Evolutionary conservation across 2,888 invertebrate genomes (phyloP), one percentile per base, ranked within the genome.

Genomic region (Clitarchus hookeri): DNA sequence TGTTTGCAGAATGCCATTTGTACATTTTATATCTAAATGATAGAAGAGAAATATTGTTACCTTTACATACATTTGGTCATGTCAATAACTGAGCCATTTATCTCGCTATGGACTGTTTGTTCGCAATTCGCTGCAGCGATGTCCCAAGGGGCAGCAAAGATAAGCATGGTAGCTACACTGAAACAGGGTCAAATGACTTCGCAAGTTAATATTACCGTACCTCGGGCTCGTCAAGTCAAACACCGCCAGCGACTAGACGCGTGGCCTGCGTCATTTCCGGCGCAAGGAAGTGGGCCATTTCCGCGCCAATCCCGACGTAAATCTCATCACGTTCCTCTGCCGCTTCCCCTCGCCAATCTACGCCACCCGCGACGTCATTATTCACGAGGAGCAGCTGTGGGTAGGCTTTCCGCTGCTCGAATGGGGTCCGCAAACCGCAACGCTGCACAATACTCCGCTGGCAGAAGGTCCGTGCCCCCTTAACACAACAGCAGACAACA

Each of bases 251-350:
- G 65, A 65, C 65, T 11, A n/a, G n/a, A 65, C 65, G 65, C 65
- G 65, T 23, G 65, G 65, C 65, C 65, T 65, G n/a, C 65, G n/a
- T n/a, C 65, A 65, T 65, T 65, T 65, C 65, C 65, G 65, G 65
- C 65, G 65, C 65, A 65, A 65, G 65, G 65, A 65, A 65, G 65
- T 19, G n/a, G n/a, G 65, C 65, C 65, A 65, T 65, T 65, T 65
- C 65, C 65, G 65, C 65, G 65, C 65, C 65, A 65, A 65, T 65
- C 16, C 65, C 65, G 65, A 65, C 19, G 65, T 65, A 65, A 65
- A 65, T 65, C 65, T 65, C 65, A 65, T 65, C 65, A 65, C 65
- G 65, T 65, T n/a, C 65, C 65, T 65, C 65, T 65, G 65, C 65
- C 23, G 8, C 8, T 8, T 8, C 65, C 65, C 65, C n/a, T n/a